phyloP scores from a whole-genome alignment of 1,140 invertebrate genomes.

The Formica exsecta region DNA sequence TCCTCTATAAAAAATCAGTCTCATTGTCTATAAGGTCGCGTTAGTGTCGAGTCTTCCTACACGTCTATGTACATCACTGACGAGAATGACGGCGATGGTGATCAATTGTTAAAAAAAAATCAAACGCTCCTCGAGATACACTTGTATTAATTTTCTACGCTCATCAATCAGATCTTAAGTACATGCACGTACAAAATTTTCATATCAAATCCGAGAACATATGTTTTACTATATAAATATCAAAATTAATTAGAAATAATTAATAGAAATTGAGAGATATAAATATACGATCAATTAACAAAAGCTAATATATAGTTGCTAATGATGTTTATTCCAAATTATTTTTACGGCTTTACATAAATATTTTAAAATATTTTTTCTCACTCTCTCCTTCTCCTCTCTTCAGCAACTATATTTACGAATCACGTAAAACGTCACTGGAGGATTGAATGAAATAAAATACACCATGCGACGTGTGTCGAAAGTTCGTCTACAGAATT shows the following conservation, averaged over 20 bases:
- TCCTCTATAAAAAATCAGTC: slow-evolving; percentile 84
- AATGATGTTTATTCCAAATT: slow-evolving; percentile 51
- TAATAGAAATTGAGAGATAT: slow-evolving; percentile 26
- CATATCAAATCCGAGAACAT: background rate
- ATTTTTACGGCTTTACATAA: slow-evolving; percentile 53
- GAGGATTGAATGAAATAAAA: slow-evolving; percentile 30
- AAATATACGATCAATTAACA: slow-evolving; percentile 45
- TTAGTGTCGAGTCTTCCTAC: slow-evolving; percentile 59
- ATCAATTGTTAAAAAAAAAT: slow-evolving; percentile 12
- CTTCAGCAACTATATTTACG: slow-evolving; percentile 36
- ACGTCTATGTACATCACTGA: slow-evolving; percentile 59
- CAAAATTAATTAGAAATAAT: slow-evolving; percentile 11
- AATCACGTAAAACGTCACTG: slow-evolving; percentile 21
- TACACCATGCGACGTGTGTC: slow-evolving; percentile 22
- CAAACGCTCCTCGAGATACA: slow-evolving; percentile 42
- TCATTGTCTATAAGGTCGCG: slow-evolving; percentile 80
- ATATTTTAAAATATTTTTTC: slow-evolving; percentile 27
- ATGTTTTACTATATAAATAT: background rate
- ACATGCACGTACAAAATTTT: slow-evolving; percentile 44
- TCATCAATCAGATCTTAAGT: slow-evolving; percentile 36
- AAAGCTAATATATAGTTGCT: slow-evolving; percentile 51
- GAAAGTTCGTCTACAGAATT: slow-evolving; percentile 11
- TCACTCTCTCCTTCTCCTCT: background rate
- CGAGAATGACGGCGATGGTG: slow-evolving; percentile 48
- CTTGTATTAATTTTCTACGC: slow-evolving; percentile 13